These are phyloP conservation scores for Styela plicata DNA, from an alignment of 23 tunicate species.

Conservation along the genomic window DNA sequence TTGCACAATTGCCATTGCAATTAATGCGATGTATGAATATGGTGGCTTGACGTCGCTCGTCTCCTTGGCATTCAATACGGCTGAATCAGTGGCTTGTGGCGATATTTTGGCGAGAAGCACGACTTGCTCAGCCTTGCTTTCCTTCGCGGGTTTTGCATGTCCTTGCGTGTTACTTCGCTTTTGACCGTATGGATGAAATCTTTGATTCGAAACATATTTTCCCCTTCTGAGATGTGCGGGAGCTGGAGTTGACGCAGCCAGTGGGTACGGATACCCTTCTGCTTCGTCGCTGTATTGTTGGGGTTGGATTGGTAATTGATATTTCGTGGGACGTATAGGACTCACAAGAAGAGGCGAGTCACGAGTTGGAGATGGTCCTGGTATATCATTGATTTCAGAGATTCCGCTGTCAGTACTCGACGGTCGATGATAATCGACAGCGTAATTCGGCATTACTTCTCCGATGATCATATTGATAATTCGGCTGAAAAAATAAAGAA, in stretches of 20 bases:
- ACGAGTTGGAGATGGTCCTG: not conserved
- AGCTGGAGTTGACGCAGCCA: conserved; percentile 9
- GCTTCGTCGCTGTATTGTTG: not conserved
- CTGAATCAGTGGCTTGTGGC: not conserved
- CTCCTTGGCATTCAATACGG: not conserved
- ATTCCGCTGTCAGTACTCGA: not conserved
- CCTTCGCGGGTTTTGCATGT: not conserved
- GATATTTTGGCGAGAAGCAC: not conserved
- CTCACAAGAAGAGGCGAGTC: conserved; percentile 5
- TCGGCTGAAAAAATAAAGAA: too few species aligned
- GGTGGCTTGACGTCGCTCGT: conserved; percentile 6
- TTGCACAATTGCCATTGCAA: conserved; percentile 9
- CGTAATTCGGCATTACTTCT: too few species aligned
- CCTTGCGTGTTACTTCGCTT: not conserved
- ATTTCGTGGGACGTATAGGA: conserved; percentile 4
- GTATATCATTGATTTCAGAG: not conserved
- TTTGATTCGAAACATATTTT: not conserved
- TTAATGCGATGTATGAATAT: conserved; percentile 7
- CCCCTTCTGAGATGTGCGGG: conserved; percentile 14
- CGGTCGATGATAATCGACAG: not conserved
- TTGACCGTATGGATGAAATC: not conserved
- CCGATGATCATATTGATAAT: too few species aligned
- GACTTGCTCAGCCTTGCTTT: not conserved
- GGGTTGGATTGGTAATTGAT: not conserved
- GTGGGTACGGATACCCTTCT: not conserved